Evolutionary conservation across 2,797 vertebrate species (phyloP), one percentile per base, ranked within the genome.

Genomic region (Trachurus trachurus): DNA sequence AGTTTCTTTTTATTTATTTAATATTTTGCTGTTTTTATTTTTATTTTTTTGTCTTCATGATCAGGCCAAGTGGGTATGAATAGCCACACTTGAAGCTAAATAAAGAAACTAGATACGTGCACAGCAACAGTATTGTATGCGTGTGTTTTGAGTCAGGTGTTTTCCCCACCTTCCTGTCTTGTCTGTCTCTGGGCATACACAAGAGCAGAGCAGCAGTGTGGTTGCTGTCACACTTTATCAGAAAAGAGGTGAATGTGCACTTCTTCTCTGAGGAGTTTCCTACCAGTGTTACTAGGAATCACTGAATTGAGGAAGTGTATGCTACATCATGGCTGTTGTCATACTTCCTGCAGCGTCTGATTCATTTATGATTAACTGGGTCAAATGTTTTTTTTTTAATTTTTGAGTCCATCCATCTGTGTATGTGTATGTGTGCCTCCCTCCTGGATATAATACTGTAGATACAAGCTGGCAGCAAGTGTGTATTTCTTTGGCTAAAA

Each of bases 251-350:
- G 53, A 7, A 66, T 31, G 50, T 52, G 7, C 21, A 44, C 74
- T 53, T 76, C 61, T 45, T 71, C 79, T 78, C 21, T 12, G 10
- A 73, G 83, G 81, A 83, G 22, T 90, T 93, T 89, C 84, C 84
- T 10, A 22, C 44, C 19, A 8, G 29, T 12, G 45, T 89, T 84
- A 66, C 52, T 0, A 65, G 84, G 84, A 89, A 90, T 88, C 53
- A 65, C 31, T 63, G 71, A 86, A 82, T 59, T 69, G 74, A 85
- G 90, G 91, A 92, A 89, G 86, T 86, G 65, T 31, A n/a, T n/a
- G n/a, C n/a, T n/a, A 17, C 42, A 34, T 49, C 42, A 34, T 49
- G 60, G 61, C 70, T 57, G 56, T 22, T 37, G 15, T 69, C 12
- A 68, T 52, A 86, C 85, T 90, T 91, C 82, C 84, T 83, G 81